A percentile compares a stretch with the other conserved stretches of the same genome.
Evolutionary conservation across 2,113 vertebrate genomes (phyloP).

Genomic region (Sylvia atricapilla): DNA sequence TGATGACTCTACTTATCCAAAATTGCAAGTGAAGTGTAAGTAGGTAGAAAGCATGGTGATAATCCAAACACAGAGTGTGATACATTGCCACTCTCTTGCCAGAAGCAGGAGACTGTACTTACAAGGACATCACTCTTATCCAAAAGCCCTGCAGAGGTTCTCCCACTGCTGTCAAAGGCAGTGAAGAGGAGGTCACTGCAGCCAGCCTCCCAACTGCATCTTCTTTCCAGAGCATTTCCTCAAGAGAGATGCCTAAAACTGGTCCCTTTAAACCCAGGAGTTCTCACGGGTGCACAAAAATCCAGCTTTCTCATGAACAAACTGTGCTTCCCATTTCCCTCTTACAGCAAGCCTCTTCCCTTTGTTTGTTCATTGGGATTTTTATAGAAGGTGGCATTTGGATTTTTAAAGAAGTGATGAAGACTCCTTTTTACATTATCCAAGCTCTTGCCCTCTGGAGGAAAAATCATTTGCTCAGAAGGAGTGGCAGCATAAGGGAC

Average conservation of each 20-base stretch:
- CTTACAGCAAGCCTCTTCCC: neutral
- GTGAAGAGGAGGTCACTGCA: neutral
- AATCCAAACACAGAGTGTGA: conserved; percentile 14
- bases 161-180: neutral
- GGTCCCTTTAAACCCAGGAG: neutral
- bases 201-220: neutral
- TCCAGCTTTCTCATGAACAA: neutral
- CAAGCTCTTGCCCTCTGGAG: neutral
- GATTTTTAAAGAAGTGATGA: neutral
- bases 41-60: conserved; percentile 34
- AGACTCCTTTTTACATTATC: neutral
- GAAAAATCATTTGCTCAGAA: neutral
- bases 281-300: neutral
- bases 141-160: conserved; percentile 2
- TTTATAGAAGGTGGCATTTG: neutral
- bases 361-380: neutral
- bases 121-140: neutral
- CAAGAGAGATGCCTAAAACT: neutral
- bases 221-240: neutral
- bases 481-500: neutral
- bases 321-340: neutral
- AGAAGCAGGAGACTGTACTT: neutral
- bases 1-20: conserved; percentile 23
- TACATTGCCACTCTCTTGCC: neutral
- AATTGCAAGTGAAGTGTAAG: conserved; percentile 39